Percentiles rank a stretch among this genome's conserved stretches.
These are phyloP conservation scores for Hylia prasina DNA, from an alignment of 2,113 vertebrate species.

Conservation along the genomic window DNA sequence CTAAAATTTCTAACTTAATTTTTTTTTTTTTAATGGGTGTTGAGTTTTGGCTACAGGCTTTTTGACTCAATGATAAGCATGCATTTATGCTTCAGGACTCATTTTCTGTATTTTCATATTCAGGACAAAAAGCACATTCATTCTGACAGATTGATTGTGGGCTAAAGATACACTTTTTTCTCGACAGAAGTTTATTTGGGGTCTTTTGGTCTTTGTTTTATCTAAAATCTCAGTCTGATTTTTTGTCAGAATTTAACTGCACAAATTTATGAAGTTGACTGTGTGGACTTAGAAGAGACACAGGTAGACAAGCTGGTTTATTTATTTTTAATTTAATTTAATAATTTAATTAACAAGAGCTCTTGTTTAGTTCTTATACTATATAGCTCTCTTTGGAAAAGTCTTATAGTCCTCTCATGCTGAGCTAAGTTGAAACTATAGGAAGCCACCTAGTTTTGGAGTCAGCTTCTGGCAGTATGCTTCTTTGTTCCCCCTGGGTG, in stretches of 20 bases:
- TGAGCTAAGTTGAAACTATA: not conserved
- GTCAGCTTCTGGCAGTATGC: not conserved
- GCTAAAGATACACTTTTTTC: not conserved
- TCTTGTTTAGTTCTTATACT: not conserved
- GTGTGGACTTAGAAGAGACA: not conserved
- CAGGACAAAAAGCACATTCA: not conserved
- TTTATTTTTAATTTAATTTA: no score
- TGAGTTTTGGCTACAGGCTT: not conserved
- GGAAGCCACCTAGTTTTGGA: not conserved
- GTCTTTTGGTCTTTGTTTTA: not conserved
- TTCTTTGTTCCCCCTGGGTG: not conserved
- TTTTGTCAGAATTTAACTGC: not conserved
- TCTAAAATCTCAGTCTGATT: not conserved
- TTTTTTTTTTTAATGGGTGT: not conserved
- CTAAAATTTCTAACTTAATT: not conserved
- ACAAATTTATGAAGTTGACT: not conserved
- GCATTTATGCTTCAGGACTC: not conserved
- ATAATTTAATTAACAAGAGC: no score
- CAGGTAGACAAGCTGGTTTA: not conserved
- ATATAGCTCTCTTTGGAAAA: not conserved
- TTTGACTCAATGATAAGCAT: not conserved
- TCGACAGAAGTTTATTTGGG: not conserved
- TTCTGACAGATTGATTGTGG: not conserved
- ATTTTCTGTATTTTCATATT: not conserved
- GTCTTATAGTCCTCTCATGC: fast-evolving